Percentiles rank a stretch among this genome's conserved stretches.
Conservation (phyloP, 2,888 invertebrate genomes). For the Megastigmus dorsalis region DNA sequence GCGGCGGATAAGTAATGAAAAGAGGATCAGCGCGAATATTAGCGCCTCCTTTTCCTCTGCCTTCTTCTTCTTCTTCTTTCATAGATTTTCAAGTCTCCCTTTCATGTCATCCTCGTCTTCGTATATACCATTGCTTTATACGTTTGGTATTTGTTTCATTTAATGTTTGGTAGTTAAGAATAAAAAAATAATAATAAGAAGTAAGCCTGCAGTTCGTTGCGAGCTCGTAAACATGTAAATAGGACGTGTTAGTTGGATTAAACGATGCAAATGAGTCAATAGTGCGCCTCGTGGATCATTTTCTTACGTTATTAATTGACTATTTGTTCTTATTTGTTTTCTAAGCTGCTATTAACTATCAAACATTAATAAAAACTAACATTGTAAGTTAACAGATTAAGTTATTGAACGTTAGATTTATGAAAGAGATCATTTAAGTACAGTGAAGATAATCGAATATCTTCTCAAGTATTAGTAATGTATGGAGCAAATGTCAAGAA, state of each 20-base stretch:
- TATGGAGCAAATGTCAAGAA: no score
- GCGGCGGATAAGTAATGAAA: background rate
- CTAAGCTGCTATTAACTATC: conserved; percentile 9
- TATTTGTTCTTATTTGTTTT: background rate
- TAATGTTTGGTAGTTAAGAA: conserved; percentile 33
- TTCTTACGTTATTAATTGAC: conserved; percentile 10
- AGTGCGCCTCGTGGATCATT: background rate
- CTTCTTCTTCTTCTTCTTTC: no score
- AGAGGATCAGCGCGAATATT: conserved; percentile 10
- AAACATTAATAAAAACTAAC: conserved; percentile 30
- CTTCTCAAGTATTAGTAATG: background rate
- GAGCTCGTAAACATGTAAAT: conserved; percentile 18
- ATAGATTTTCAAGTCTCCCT: no score
- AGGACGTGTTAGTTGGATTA: conserved; percentile 7
- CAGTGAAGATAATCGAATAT: background rate
- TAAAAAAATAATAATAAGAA: background rate
- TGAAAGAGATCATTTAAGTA: no score
- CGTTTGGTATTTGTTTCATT: conserved; percentile 29
- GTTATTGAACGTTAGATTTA: no score
- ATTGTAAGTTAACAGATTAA: conserved; percentile 10
- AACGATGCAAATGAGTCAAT: conserved; percentile 25
- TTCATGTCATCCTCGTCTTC: background rate
- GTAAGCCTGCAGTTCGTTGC: background rate
- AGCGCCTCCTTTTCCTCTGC: conserved; percentile 11
- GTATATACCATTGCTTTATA: conserved; percentile 12